These are phyloP conservation scores for Andrena haemorrhoa DNA, from an alignment of 2,888 invertebrate species.

Conservation along the genomic window DNA sequence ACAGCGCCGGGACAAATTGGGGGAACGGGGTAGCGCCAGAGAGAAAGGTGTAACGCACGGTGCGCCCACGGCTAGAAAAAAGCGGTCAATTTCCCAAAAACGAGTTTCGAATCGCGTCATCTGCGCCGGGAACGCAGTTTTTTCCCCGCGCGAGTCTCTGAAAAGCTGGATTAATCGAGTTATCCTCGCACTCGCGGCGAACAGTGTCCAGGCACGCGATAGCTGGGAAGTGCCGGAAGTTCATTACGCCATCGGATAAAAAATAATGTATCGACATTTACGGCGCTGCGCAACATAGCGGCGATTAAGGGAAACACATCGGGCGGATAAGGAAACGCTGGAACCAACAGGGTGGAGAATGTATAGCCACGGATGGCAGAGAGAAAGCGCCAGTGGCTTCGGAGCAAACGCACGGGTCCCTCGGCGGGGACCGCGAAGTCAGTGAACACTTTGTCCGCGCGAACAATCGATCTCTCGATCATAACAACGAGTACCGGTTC, in stretches of 20 bases:
- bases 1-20: constrained; percentile 16
- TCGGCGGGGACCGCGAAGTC: constrained; percentile 73
- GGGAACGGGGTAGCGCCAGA: not conserved
- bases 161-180: constrained; percentile 21
- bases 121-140: not conserved
- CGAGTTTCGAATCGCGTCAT: constrained; percentile 35
- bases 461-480: constrained; percentile 81
- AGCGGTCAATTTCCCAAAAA: constrained; percentile 59
- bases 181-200: constrained; percentile 4
- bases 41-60: not conserved
- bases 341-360: not conserved
- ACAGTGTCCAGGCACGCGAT: not conserved
- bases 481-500: constrained; percentile 76
- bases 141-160: not conserved
- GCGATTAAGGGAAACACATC: not conserved
- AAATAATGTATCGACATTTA: not conserved
- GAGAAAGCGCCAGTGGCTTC: constrained; percentile 10
- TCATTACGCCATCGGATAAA: not conserved
- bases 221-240: not conserved
- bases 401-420: constrained; percentile 16
- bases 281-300: too few species aligned
- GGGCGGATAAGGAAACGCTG: not conserved
- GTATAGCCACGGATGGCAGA: not conserved
- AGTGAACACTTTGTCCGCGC: constrained; percentile 81
- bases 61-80: constrained; percentile 12